These are phyloP conservation scores for Polyommatus iphigenia DNA, from an alignment of 2,888 invertebrate genomes.

Conservation along the genomic window DNA sequence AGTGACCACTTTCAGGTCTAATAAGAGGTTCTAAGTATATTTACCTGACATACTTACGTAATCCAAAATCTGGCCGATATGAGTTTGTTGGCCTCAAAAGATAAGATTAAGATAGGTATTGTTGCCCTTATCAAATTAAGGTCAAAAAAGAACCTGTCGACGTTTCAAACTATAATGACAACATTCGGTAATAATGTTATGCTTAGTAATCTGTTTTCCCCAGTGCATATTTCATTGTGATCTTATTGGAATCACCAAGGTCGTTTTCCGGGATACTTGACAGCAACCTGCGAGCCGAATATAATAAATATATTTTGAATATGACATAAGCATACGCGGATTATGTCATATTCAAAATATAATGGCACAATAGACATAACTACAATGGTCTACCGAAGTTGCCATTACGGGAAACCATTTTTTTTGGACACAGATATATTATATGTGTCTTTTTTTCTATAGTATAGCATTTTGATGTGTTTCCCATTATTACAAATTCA, in stretches of 20 bases:
- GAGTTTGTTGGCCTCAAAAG: conserved; percentile 15
- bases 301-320: too few species aligned
- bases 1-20: background rate
- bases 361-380: too few species aligned
- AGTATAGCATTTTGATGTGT: background rate
- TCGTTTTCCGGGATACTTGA: background rate
- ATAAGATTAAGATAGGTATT: background rate
- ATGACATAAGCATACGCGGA: too few species aligned
- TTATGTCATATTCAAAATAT: too few species aligned
- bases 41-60: conserved; percentile 21
- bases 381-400: too few species aligned
- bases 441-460: too few species aligned
- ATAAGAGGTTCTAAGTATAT: background rate
- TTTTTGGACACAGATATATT: too few species aligned
- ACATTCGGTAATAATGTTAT: background rate
- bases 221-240: background rate
- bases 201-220: background rate
- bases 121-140: conserved; percentile 12
- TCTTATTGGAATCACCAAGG: background rate
- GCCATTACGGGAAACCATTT: too few species aligned
- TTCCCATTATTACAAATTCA: background rate
- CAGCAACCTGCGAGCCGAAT: background rate
- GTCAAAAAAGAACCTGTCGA: background rate
- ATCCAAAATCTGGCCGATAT: conserved; percentile 24
- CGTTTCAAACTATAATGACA: background rate